These are phyloP conservation scores for Erpobdella octoculata DNA, from an alignment of 2,888 invertebrate genomes.

Conservation along the genomic window DNA sequence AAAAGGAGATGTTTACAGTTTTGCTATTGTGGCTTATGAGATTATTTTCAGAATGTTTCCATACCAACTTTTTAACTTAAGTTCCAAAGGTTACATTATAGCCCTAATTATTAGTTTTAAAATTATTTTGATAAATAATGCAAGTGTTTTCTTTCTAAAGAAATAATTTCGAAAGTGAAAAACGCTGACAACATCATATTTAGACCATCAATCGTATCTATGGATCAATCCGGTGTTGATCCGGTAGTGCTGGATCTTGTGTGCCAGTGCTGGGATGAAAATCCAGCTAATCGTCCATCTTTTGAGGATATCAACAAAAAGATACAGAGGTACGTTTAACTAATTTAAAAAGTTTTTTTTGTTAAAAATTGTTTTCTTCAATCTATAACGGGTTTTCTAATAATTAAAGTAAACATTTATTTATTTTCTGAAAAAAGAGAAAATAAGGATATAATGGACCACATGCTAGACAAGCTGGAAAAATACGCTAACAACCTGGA, in stretches of 20 bases:
- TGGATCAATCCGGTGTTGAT: neutral
- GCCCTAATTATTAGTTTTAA: too few species aligned
- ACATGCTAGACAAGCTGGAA: conserved; percentile 10
- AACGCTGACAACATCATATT: neutral
- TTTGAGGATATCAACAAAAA: conserved; percentile 17
- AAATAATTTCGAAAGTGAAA: neutral
- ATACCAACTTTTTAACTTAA: neutral
- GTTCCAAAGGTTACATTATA: neutral
- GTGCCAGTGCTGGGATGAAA: conserved; percentile 15
- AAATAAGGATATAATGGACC: conserved; percentile 5
- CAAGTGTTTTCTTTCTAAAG: too few species aligned
- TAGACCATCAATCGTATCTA: neutral
- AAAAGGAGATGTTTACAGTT: conserved; percentile 22
- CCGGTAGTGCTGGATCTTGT: conserved; percentile 1
- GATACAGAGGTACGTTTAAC: neutral
- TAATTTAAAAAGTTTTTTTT: too few species aligned
- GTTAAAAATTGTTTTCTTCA: too few species aligned
- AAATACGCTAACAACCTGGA: conserved; percentile 19
- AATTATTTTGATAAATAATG: too few species aligned
- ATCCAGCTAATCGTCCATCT: conserved; percentile 6
- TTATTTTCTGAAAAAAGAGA: neutral
- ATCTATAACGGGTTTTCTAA: too few species aligned
- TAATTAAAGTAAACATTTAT: too few species aligned
- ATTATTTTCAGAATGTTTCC: neutral
- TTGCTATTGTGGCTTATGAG: conserved; percentile 18